Evolutionary conservation across 2,797 vertebrate species (phyloP), one percentile per base, ranked within the genome.

Genomic region (Hydrolagus colliei): DNA sequence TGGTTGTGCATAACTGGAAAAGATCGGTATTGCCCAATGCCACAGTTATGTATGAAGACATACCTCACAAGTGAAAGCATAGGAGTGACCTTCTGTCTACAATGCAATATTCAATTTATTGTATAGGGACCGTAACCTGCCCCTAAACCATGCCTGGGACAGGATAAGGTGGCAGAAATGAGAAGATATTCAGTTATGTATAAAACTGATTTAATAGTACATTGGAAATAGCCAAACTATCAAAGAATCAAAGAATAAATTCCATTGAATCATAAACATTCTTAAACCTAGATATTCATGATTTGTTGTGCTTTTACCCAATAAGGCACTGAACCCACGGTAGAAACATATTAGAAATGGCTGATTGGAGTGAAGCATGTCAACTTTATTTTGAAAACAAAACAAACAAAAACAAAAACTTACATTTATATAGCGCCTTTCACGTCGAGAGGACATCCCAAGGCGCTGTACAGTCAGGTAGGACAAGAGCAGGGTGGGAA

Each of bases 21-120:
- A 18, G 62, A 20, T 10, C 79, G 4, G 41, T 41, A 71, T 68
- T 63, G 20, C 27, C 16, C 79, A 84, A 71, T 20, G 32, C 79
- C n/a, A 27, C 65, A 84, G 63, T 52, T 27, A 84, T 71, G 41
- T 84, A 68, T 84, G 67, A 71, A 84, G 41, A 68, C 41, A 84
- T 84, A 10, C 79, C 67, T 2, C 12, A 52, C 65, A 20, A 84
- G 32, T 52, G 18, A 71, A 84, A 68, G 11, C 27, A 35, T 52
- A 52, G 41, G 2, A 52, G 41, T 11, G 35, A 68, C 79, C 41
- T 20, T 9, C 52, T 18, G 20, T 84, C 62, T 63, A 63, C 79
- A 20, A 9, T 84, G 65, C 65, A 71, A 84, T 71, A 84, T 84
- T 67, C 41, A 32, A 84, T 71, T 41, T 82, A 82, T 82, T 82